Conservation (phyloP, 1,140 invertebrate species). For the Antheraea mylitta region DNA sequence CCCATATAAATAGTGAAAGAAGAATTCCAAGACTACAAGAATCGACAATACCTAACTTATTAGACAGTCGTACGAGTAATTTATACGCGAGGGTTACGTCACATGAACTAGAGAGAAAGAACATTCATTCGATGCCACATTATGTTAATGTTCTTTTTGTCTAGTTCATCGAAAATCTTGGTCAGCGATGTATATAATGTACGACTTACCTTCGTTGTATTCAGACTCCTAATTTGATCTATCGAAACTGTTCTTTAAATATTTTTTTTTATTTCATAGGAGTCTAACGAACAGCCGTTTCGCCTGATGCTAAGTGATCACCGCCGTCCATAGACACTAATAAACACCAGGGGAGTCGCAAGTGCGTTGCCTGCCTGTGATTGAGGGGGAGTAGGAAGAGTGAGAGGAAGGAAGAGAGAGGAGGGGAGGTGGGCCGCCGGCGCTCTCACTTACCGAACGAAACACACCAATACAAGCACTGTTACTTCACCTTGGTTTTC, state of each 20-base stretch:
- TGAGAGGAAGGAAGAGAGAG: too few species aligned
- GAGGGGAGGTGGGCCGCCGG: too few species aligned
- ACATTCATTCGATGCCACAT: not conserved
- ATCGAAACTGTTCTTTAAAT: not conserved
- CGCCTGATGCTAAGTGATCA: too few species aligned
- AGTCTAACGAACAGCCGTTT: too few species aligned
- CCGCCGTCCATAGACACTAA: too few species aligned
- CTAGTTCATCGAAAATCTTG: constrained; percentile 9
- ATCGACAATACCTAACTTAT: constrained; percentile 9
- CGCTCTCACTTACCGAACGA: too few species aligned
- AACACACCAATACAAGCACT: too few species aligned
- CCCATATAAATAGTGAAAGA: not conserved
- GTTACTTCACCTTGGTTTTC: too few species aligned
- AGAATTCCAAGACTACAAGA: not conserved
- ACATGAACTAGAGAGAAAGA: not conserved
- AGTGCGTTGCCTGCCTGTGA: too few species aligned
- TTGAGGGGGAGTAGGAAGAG: too few species aligned
- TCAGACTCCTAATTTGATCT: constrained; percentile 5
- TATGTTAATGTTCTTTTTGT: constrained; percentile 8
- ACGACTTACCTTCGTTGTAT: not conserved
- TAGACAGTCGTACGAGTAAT: constrained; percentile 1
- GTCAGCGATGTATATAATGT: constrained; percentile 8
- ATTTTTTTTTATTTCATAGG: too few species aligned
- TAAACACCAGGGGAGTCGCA: too few species aligned
- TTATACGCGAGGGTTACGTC: constrained; percentile 3